These are phyloP conservation scores for Dromococcyx pavoninus DNA, from an alignment of 2,797 vertebrate species.

Conservation along the genomic window DNA sequence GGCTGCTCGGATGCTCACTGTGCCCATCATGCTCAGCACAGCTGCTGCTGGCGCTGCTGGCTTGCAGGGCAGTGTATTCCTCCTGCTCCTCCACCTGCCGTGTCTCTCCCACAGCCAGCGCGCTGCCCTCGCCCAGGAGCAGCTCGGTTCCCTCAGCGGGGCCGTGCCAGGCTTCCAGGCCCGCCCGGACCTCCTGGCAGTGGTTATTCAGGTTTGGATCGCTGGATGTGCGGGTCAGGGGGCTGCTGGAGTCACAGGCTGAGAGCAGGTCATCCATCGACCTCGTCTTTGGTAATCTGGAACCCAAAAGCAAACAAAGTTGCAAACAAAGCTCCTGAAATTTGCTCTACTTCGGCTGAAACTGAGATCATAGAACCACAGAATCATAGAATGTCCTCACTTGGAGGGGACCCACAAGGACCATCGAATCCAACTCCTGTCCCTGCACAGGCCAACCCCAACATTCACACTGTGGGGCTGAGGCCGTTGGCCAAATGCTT, in stretches of 20 bases:
- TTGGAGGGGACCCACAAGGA: too few relatives aligned
- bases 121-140: not conserved
- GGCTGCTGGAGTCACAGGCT: constrained; percentile 88
- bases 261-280: constrained; percentile 96
- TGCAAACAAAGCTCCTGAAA: not conserved
- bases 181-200: constrained; percentile 86
- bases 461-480: too few relatives aligned
- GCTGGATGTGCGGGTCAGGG: constrained; percentile 94
- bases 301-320: constrained; percentile 11
- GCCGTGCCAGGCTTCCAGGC: constrained; percentile 78
- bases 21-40: not conserved
- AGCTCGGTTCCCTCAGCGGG: constrained; percentile 61
- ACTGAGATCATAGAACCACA: not conserved
- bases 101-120: not conserved
- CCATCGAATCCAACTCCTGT: too few relatives aligned
- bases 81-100: not conserved
- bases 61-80: not conserved
- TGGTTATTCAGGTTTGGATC: constrained; percentile 98
- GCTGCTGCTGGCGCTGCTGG: not conserved
- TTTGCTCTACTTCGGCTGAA: not conserved
- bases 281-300: constrained; percentile 95
- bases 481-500: too few relatives aligned
- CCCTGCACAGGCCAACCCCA: too few relatives aligned
- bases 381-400: too few relatives aligned
- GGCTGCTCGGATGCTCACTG: not conserved